Conservation (phyloP, 1,140 invertebrate genomes). For the Ceratina calcarata region DNA sequence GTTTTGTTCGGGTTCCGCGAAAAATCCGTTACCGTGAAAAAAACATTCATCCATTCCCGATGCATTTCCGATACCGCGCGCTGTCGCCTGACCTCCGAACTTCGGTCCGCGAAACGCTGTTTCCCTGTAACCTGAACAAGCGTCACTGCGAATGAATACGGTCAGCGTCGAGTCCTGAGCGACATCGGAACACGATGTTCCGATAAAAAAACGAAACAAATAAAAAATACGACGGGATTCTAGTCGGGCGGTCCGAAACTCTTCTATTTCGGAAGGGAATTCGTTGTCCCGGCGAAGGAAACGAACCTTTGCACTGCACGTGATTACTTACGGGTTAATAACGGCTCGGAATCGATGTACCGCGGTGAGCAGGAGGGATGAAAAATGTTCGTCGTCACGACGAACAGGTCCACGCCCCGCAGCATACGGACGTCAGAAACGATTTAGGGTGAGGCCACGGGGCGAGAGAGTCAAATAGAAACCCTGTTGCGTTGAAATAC, state of each 20-base stretch:
- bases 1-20: background rate
- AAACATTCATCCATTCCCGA: background rate
- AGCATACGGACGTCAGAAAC: constrained; percentile 62
- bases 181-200: background rate
- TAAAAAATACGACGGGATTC: too few species aligned
- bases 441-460: constrained; percentile 61
- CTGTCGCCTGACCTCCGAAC: too few species aligned
- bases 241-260: too few species aligned
- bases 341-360: constrained; percentile 9
- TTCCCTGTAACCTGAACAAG: constrained; percentile 4
- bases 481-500: constrained; percentile 65
- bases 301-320: background rate
- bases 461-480: constrained; percentile 68
- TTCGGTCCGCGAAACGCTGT: too few species aligned
- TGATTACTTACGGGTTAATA: constrained; percentile 41
- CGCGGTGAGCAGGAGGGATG: background rate
- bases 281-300: background rate
- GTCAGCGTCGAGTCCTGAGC: background rate
- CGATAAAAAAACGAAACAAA: background rate
- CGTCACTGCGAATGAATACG: background rate
- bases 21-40: constrained; percentile 11
- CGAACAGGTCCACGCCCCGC: constrained; percentile 60
- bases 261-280: background rate
- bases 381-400: constrained; percentile 45
- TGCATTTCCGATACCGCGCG: constrained; percentile 2